Conservation (phyloP, 2,888 invertebrate species). For the Auanema freiburgensis region DNA sequence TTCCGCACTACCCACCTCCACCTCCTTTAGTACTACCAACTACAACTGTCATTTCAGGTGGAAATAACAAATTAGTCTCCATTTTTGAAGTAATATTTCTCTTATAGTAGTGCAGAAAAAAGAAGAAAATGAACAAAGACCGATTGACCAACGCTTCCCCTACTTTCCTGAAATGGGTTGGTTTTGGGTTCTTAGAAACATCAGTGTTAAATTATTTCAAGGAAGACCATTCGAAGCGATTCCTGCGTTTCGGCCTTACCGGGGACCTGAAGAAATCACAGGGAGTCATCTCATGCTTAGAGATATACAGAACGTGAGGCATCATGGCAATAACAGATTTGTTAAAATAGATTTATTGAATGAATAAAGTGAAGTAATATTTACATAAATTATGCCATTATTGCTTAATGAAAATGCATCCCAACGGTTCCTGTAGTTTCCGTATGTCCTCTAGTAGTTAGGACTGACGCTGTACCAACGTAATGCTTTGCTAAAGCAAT, state of each 20-base stretch:
- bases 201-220: neutral
- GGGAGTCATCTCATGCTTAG: slow-evolving; percentile 9
- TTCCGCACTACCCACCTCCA: neutral
- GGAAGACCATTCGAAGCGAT: neutral
- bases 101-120: neutral
- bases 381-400: no score
- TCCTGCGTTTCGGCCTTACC: slow-evolving; percentile 1
- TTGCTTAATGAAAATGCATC: no score
- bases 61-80: neutral
- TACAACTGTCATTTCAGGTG: neutral
- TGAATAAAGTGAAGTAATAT: slow-evolving; percentile 1
- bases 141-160: neutral
- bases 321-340: slow-evolving; percentile 8
- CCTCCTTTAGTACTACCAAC: neutral
- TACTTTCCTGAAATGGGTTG: slow-evolving; percentile 1
- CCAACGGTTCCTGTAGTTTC: no score
- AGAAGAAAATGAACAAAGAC: neutral
- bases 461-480: no score
- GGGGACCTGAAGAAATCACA: slow-evolving; percentile 21
- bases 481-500: no score
- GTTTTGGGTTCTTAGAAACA: neutral
- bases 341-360: slow-evolving; percentile 22
- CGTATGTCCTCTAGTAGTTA: no score
- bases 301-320: neutral
- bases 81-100: neutral